Evolutionary conservation across 2,888 invertebrate species (phyloP), one percentile per base, ranked within the genome.

Genomic region (Lasioglossum figueresi): DNA sequence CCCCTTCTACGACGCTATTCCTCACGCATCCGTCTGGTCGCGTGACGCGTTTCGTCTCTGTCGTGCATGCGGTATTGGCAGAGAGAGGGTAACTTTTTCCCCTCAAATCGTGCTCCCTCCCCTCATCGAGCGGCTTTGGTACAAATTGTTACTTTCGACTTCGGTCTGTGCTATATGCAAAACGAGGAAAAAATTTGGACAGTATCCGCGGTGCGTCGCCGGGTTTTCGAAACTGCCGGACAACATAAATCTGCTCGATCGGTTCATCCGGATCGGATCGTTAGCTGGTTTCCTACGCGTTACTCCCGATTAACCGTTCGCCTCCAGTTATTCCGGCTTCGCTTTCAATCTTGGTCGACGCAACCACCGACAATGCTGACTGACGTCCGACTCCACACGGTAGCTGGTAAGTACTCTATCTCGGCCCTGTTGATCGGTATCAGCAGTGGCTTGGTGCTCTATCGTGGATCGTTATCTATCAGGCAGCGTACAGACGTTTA

Each of bases 291-390:
- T 72, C 68, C 78, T 74, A 66, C 83, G 81, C 83, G 78, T 83
- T 88, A 83, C 70, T 85, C 84, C 19, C 79, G 87, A 90, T 88
- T 84, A 83, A 88, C 71, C 80, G 78, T 83, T 84, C 79, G 82
- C 83, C 79, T 79, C 78, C 43, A 78, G 84, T 87, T 90, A 90
- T 88, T 81, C 74, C 52, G 63, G 72, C 74, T 83, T 83, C 74
- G 88, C 84, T 84, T 85, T 90, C 89, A 81, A 90, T 90, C 89
- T 89, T 80, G 71, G 86, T 87, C 88, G 80, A 81, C 76, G 78
- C 74, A 80, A 78, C 72, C 80, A 76, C 82, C 81, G 79, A 77
- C 80, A 70, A 76, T 66, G 63, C 73, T 80, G 84, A 88, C 82
- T 82, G 90, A 86, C 88, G 73, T 80, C 34, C 80, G 79, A 56